Percentiles rank a stretch among this genome's conserved stretches.
These are phyloP conservation scores for Phataginus tricuspis DNA, from an alignment of 2,797 vertebrate genomes.

Conservation along the genomic window DNA sequence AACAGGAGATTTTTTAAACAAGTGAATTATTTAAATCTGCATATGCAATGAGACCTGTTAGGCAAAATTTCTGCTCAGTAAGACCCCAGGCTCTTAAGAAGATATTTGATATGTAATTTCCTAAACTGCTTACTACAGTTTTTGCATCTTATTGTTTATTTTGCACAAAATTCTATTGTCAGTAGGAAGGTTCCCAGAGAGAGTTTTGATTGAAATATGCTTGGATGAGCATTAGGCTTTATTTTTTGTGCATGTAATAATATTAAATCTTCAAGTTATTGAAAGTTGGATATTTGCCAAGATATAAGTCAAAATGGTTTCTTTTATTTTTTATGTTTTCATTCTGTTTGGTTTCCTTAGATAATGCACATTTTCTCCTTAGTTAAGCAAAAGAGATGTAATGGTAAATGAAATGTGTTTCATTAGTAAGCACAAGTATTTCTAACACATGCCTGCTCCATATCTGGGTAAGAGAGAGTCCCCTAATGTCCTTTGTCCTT, in stretches of 20 bases:
- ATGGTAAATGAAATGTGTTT: constrained; percentile 50
- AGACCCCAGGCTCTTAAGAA: constrained; percentile 76
- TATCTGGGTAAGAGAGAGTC: neutral
- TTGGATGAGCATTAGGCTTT: constrained; percentile 83
- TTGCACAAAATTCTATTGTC: constrained; percentile 81
- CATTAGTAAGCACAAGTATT: constrained; percentile 51
- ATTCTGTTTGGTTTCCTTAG: constrained; percentile 51
- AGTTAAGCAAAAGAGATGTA: neutral
- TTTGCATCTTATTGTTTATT: constrained; percentile 84
- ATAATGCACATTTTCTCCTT: constrained; percentile 55
- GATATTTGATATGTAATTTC: constrained; percentile 85
- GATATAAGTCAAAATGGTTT: constrained; percentile 62
- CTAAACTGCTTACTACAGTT: constrained; percentile 80
- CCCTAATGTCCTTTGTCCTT: constrained; percentile 1
- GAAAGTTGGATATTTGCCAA: constrained; percentile 62
- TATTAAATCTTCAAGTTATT: constrained; percentile 78
- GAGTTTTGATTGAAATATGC: constrained; percentile 80
- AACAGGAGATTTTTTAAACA: constrained; percentile 81
- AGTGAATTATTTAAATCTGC: constrained; percentile 86
- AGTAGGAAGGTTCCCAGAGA: constrained; percentile 77
- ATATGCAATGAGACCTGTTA: constrained; percentile 82
- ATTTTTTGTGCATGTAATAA: constrained; percentile 76
- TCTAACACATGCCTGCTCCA: neutral
- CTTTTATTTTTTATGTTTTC: neutral
- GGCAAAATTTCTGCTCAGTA: constrained; percentile 80